Base-by-base conservation (phyloP, 2,797 vertebrate genomes). In the Cossypha niveicapilla region DNA sequence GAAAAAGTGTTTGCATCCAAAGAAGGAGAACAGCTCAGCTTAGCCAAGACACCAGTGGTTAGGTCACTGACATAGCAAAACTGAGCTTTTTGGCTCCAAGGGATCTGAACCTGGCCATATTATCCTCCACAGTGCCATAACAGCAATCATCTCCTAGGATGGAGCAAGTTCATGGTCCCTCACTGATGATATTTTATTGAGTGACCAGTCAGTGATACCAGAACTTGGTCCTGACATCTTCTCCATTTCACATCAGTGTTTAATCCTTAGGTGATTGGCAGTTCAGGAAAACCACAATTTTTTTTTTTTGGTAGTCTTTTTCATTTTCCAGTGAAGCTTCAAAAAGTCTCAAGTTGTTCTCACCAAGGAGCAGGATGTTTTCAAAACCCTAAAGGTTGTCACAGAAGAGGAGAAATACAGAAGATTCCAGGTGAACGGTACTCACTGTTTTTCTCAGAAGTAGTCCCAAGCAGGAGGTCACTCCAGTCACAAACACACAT, bases 11-110 rank as follows among this genome's bases (percentile, higher is more conserved):
- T 92, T 83, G 61, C 72, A 83, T 71, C 68, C 68, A 54, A 83
- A 94, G 91, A 66, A 92, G 82, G 54, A 84, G 80, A 87, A 83
- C 68, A 91, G 72, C 68, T 93, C 75, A 61, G 7, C 17, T 92
- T 74, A 91, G 81, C 78, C 87, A 93, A 93, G 72, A 77, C 60
- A 44, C 12, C 54, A 86, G 34, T 1, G 4, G 47, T 95, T 93
- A 87, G 23, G 65, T 85, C 68, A 86, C 75, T 74, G 80, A 73
- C 60, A 73, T 13, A 89, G 65, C 60, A 89, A 76, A 93, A 77
- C 13, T 30, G 22, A 61, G 13, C 0, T 65, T 79, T 76, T 79
- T 85, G 60, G 57, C 60, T 87, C 50, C 77, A 25, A 48, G 16
- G 32, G 27, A 57, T 32, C 25, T 72, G 63, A 65, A 65, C 44